Evolutionary conservation across 2,113 vertebrate genomes (phyloP).

Genomic region (Cynocephalus volans): DNA sequence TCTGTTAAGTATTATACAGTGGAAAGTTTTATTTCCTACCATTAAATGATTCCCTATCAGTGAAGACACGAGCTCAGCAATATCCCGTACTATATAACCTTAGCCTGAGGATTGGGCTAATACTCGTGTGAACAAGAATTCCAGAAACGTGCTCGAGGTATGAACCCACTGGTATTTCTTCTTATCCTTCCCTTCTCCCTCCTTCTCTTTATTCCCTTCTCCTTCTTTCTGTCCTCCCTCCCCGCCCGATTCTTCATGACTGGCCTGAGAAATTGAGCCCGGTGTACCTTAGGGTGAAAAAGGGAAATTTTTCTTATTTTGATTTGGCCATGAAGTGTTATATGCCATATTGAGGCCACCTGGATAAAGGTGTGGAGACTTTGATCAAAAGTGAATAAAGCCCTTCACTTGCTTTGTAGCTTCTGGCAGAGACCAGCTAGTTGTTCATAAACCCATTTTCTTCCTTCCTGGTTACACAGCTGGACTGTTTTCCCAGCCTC

Average conservation of each 20-base stretch:
- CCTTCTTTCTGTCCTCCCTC: neutral
- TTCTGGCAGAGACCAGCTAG: neutral
- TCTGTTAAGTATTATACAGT: neutral
- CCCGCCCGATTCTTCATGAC: neutral
- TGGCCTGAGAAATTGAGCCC: neutral
- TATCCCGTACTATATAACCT: neutral
- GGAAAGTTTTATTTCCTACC: neutral
- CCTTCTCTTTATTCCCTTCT: neutral
- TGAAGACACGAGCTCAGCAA: neutral
- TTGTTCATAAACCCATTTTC: neutral
- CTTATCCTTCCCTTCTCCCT: neutral
- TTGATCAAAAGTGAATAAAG: neutral
- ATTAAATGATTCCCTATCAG: neutral
- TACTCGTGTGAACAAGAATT: neutral
- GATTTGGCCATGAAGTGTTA: neutral
- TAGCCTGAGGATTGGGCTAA: too few relatives aligned
- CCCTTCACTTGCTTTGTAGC: neutral
- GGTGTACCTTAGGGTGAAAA: neutral
- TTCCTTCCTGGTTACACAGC: neutral
- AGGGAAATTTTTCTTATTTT: neutral
- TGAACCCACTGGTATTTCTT: neutral
- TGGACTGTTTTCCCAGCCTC: too few relatives aligned
- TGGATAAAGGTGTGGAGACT: neutral
- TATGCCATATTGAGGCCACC: neutral
- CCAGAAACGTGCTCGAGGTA: neutral